phyloP scores from a whole-genome alignment of 2,888 invertebrate species.

The Morpho achilles region DNA sequence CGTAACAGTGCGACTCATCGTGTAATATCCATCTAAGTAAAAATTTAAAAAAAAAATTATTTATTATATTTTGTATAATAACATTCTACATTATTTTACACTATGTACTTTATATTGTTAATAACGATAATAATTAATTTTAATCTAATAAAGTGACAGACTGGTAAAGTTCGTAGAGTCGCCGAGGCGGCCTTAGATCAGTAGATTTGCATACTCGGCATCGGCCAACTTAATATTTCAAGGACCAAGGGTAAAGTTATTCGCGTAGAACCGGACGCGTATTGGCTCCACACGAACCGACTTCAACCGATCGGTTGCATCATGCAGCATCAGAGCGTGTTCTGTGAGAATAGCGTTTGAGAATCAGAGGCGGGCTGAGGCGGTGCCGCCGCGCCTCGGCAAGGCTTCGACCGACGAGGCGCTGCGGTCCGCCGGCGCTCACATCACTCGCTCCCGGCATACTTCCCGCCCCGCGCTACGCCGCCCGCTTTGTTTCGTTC shows the following conservation, averaged over 20 bases:
- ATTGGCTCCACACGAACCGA: slow-evolving; percentile 77
- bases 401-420: slow-evolving; percentile 6
- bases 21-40: slow-evolving; percentile 57
- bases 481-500: slow-evolving; percentile 77
- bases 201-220: slow-evolving; percentile 79
- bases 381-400: slow-evolving; percentile 25
- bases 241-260: slow-evolving; percentile 78
- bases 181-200: slow-evolving; percentile 77
- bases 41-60: slow-evolving; percentile 70
- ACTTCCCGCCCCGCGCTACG: slow-evolving; percentile 52
- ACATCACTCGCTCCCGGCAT: slow-evolving; percentile 37
- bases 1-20: slow-evolving; percentile 73
- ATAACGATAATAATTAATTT: slow-evolving; percentile 78
- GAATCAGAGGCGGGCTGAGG: slow-evolving; percentile 45
- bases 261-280: slow-evolving; percentile 78
- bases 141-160: slow-evolving; percentile 79
- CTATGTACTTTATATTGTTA: slow-evolving; percentile 76
- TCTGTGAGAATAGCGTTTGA: slow-evolving; percentile 57
- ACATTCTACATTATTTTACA: slow-evolving; percentile 77
- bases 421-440: slow-evolving; percentile 36
- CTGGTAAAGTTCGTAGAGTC: slow-evolving; percentile 80
- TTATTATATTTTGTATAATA: slow-evolving; percentile 78
- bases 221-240: slow-evolving; percentile 76
- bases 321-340: slow-evolving; percentile 63
- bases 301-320: slow-evolving; percentile 64